Conservation (phyloP, 2,113 vertebrate species). For the Microcebus ravelobensis region DNA sequence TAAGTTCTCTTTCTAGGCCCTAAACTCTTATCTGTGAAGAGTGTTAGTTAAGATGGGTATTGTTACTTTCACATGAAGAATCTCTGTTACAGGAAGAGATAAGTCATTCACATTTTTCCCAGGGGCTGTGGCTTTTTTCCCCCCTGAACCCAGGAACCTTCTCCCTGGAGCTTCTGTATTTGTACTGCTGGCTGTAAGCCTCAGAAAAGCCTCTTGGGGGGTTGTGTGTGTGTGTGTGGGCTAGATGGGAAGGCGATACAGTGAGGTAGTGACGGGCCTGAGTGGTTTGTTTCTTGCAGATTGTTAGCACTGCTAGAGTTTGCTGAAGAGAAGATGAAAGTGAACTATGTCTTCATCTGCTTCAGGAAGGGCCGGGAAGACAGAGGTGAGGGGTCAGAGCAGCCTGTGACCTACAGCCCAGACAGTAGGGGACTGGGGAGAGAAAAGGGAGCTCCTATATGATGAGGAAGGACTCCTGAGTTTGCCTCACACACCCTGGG, state of each 20-base stretch:
- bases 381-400: conserved; percentile 88
- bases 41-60: not conserved
- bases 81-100: not conserved
- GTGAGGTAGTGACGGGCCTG: conserved; percentile 15
- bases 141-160: not conserved
- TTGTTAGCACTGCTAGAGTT: conserved; percentile 95
- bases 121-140: not conserved
- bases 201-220: not conserved
- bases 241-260: not conserved
- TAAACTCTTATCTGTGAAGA: not conserved
- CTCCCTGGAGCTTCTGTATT: not conserved
- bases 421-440: not conserved
- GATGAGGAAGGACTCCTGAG: too few relatives aligned
- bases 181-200: not conserved
- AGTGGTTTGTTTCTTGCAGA: conserved; percentile 84
- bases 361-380: conserved; percentile 97
- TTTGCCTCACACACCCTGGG: not conserved
- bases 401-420: not conserved
- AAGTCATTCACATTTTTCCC: not conserved
- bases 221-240: too few relatives aligned
- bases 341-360: conserved; percentile 95
- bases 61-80: conserved; percentile 37
- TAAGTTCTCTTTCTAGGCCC: not conserved
- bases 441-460: not conserved
- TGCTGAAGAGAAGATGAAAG: conserved; percentile 98